Conservation (phyloP, 2,888 invertebrate genomes). For the Metellina segmentata region DNA sequence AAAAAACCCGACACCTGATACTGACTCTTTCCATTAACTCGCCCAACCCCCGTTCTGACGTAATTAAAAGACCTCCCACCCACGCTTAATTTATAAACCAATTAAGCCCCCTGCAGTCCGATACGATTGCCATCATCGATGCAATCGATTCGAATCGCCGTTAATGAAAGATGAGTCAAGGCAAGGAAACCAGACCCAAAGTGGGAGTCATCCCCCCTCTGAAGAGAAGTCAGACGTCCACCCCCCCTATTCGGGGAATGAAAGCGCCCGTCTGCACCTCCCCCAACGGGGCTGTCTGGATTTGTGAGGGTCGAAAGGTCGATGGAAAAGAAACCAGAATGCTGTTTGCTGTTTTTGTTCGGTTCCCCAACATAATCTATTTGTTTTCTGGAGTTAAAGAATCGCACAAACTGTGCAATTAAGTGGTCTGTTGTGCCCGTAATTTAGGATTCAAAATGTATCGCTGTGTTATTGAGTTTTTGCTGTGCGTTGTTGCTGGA, state of each 20-base stretch:
- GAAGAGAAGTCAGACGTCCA: neutral
- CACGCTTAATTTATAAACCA: conserved; percentile 58
- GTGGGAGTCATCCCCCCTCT: conserved; percentile 33
- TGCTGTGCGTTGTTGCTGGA: neutral
- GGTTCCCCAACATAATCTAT: conserved; percentile 44
- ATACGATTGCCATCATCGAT: conserved; percentile 53
- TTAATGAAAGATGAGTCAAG: conserved; percentile 72
- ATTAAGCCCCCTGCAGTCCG: conserved; percentile 47
- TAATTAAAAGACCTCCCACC: conserved; percentile 58
- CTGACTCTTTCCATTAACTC: conserved; percentile 51
- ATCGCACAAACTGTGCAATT: neutral
- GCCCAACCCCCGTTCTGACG: conserved; percentile 22
- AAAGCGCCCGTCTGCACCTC: conserved; percentile 61
- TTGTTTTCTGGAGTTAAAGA: conserved; percentile 46
- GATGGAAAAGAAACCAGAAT: conserved; percentile 2
- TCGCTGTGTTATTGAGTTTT: neutral
- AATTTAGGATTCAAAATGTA: conserved; percentile 6
- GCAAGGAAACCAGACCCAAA: neutral
- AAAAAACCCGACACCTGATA: conserved; percentile 51
- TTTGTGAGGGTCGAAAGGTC: conserved; percentile 50
- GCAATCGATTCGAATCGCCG: conserved; percentile 54
- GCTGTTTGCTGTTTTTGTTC: conserved; percentile 14
- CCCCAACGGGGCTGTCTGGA: conserved; percentile 10
- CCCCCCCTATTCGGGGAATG: conserved; percentile 46
- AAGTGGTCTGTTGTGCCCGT: conserved; percentile 1